Evolutionary conservation across 2,888 invertebrate species (phyloP).

Genomic region (Cabera pusaria): DNA sequence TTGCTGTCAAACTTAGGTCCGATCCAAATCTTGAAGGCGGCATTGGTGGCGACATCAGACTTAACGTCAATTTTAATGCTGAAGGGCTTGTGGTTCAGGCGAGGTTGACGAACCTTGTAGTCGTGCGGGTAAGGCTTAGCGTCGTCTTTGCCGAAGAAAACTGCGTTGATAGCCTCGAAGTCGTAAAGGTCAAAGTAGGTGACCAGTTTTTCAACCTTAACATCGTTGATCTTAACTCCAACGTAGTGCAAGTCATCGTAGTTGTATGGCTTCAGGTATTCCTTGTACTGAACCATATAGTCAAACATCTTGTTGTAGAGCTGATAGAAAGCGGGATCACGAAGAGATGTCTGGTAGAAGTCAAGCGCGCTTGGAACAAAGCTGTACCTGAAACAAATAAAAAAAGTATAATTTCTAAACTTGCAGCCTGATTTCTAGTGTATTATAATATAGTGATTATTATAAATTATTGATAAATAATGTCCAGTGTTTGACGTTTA

Average conservation of each 20-base stretch:
- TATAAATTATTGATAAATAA: too few relatives aligned
- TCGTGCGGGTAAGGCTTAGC: conserved; percentile 52
- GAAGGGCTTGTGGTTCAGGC: conserved; percentile 88
- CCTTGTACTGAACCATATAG: conserved; percentile 84
- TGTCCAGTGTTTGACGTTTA: too few relatives aligned
- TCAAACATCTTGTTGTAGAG: conserved; percentile 84
- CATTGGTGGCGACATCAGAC: conserved; percentile 82
- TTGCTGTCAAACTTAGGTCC: conserved; percentile 87
- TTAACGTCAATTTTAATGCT: conserved; percentile 83
- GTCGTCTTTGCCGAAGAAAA: conserved; percentile 50
- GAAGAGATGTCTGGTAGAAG: conserved; percentile 85
- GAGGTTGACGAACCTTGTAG: conserved; percentile 86
- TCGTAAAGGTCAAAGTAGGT: conserved; percentile 88
- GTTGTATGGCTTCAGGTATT: conserved; percentile 82
- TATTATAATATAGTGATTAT: too few relatives aligned
- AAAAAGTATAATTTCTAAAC: too few relatives aligned
- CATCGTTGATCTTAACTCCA: conserved; percentile 84
- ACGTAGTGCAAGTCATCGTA: conserved; percentile 82
- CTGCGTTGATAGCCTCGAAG: conserved; percentile 83
- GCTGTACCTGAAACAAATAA: conserved; percentile 50
- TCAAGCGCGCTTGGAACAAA: conserved; percentile 84
- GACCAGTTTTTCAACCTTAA: conserved; percentile 83
- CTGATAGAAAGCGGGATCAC: conserved; percentile 89
- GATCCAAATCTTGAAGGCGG: conserved; percentile 85
- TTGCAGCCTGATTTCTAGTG: too few relatives aligned